Evolutionary conservation across 1,140 invertebrate species (phyloP).

Genomic region (Calephelis virginiensis): DNA sequence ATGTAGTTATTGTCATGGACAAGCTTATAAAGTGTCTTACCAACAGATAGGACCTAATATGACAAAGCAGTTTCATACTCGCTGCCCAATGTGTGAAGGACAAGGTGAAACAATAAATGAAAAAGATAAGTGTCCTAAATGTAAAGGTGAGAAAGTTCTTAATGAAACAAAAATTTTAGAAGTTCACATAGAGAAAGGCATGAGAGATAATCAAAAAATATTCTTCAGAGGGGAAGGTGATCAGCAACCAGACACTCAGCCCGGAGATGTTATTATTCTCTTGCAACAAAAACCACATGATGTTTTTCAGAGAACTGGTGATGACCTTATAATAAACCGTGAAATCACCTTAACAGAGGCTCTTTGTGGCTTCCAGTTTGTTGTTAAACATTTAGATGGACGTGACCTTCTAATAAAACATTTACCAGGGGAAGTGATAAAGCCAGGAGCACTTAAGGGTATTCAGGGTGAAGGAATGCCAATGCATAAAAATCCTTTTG

Average conservation of each 20-base stretch:
- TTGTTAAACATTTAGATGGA: conserved; percentile 91
- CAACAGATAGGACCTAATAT: conserved; percentile 88
- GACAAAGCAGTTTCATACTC: conserved; percentile 90
- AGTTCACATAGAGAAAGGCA: conserved; percentile 94
- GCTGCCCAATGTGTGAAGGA: conserved; percentile 85
- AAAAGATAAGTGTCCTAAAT: conserved; percentile 89
- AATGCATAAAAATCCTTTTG: conserved; percentile 87
- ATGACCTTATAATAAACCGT: conserved; percentile 88
- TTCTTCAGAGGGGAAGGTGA: conserved; percentile 93
- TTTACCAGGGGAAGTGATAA: conserved; percentile 86
- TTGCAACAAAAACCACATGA: conserved; percentile 90
- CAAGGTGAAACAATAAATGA: conserved; percentile 88
- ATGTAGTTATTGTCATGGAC: conserved; percentile 88
- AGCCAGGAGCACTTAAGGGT: conserved; percentile 89
- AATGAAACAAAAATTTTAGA: conserved; percentile 90
- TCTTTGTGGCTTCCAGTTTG: conserved; percentile 92
- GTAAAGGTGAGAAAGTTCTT: conserved; percentile 89
- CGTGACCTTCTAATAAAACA: conserved; percentile 86
- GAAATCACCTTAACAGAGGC: conserved; percentile 91
- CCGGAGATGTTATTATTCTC: conserved; percentile 94
- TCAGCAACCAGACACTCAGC: conserved; percentile 89
- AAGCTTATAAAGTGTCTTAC: conserved; percentile 85
- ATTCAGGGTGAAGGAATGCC: conserved; percentile 95
- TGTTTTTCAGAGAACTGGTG: conserved; percentile 85
- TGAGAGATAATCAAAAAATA: conserved; percentile 93